These are phyloP conservation scores for Columbina picui DNA, from an alignment of 2,113 vertebrate genomes.

Conservation along the genomic window DNA sequence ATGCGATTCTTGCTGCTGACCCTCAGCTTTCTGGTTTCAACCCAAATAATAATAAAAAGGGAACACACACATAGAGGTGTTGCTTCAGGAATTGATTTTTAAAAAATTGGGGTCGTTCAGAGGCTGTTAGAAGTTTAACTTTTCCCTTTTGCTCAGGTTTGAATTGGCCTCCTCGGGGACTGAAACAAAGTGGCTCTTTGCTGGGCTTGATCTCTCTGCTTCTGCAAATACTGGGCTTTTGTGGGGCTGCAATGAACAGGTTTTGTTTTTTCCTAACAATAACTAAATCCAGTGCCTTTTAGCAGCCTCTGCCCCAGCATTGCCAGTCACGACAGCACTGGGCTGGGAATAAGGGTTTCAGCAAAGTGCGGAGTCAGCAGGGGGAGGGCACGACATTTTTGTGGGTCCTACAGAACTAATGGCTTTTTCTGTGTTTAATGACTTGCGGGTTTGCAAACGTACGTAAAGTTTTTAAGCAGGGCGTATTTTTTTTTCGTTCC, in stretches of 20 bases:
- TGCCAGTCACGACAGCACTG: neutral
- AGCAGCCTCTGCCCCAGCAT: neutral
- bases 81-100: conserved; percentile 44
- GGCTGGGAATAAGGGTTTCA: neutral
- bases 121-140: conserved; percentile 18
- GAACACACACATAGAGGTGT: conserved; percentile 41
- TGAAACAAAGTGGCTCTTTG: conserved; percentile 23
- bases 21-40: conserved; percentile 32
- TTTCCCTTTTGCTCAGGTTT: conserved; percentile 39
- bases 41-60: conserved; percentile 24
- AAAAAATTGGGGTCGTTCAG: neutral
- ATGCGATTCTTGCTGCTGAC: conserved; percentile 14
- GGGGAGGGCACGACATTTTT: neutral
- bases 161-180: conserved; percentile 22
- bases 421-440: conserved; percentile 30
- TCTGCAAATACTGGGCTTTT: neutral
- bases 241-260: neutral
- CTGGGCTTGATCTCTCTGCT: neutral
- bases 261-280: neutral
- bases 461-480: neutral
- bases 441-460: conserved; percentile 32
- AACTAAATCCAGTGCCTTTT: neutral
- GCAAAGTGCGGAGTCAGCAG: conserved; percentile 3
- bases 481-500: neutral
- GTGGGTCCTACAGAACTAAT: conserved; percentile 6